Base-by-base conservation (phyloP, 2,888 invertebrate species). In the Microchrysa polita region DNA sequence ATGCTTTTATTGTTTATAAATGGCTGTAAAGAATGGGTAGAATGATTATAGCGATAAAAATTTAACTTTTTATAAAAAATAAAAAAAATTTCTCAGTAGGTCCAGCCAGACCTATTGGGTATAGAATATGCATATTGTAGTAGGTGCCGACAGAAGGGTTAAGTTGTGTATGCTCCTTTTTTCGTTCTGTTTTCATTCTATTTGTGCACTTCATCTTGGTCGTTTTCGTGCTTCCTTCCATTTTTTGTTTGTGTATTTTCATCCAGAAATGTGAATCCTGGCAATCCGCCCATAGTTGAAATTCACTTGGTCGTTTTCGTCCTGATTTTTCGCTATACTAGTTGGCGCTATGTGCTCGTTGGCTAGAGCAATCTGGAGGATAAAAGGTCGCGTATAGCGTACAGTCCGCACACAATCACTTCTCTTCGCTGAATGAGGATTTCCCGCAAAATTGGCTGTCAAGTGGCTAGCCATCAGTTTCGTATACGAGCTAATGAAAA, bases 401-500 rank as follows among this genome's bases (percentile, higher is more conserved):
- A n/a, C n/a, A n/a, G n/a, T n/a, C n/a, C n/a, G n/a, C 34, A 34
- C 9, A 48, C 34, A 27, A 48, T 44, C 65, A 65, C 20, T 65
- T 48, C 16, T 16, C 20, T 63, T 63, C 14, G 14, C 16, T 48
- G 48, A 12, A 42, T 61, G 42, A 12, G 48, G 65, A 48, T 65
- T 65, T 67, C 20, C 52, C 27, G 22, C 27, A 42, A 53, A 53
- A 67, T 53, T 27, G 55, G 67, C 53, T 67, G 67, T 67, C 67
- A 67, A 67, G 55, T 67, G 67, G 53, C 40, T 53, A 67, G 34
- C 67, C 67, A 53, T 53, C 67, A 67, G 67, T 23, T 67, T 53
- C 67, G 53, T 67, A n/a, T n/a, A 16, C 40, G 14, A 52, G 52
- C 67, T 67, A 67, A 67, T 67, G 67, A 67, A 67, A 67, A 48